Evolutionary conservation across 1,140 invertebrate species (phyloP).

Genomic region (Saccostrea glomerata): DNA sequence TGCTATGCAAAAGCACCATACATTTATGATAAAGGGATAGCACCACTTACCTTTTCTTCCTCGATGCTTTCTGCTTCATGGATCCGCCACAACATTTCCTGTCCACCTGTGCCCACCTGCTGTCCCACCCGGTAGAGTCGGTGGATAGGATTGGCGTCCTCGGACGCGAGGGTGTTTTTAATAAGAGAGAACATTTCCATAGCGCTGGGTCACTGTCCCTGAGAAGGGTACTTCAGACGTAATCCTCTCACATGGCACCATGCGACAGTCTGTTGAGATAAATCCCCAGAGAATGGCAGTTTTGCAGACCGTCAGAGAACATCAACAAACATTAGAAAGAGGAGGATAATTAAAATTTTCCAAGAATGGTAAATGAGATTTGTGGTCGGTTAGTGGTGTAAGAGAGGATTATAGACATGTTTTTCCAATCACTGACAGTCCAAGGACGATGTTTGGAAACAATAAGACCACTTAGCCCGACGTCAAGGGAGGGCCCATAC

Average conservation of each 20-base stretch:
- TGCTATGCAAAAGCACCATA: no score
- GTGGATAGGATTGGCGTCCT: conserved; percentile 91
- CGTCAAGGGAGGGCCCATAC: not conserved
- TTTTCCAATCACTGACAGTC: conserved; percentile 12
- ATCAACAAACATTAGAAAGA: not conserved
- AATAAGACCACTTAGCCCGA: not conserved
- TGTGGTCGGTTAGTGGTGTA: not conserved
- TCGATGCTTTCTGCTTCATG: conserved; percentile 93
- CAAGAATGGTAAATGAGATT: conserved; percentile 33
- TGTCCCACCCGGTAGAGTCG: conserved; percentile 94
- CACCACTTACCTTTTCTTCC: conserved; percentile 90
- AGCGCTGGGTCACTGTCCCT: conserved; percentile 55
- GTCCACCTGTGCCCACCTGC: conserved; percentile 91
- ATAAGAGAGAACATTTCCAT: conserved; percentile 80
- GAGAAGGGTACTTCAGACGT: not conserved
- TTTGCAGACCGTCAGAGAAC: not conserved
- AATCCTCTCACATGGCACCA: conserved; percentile 8
- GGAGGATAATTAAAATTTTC: conserved; percentile 6
- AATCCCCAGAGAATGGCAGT: conserved; percentile 39
- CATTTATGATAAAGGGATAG: not conserved
- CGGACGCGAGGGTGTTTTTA: conserved; percentile 76
- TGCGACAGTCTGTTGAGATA: not conserved
- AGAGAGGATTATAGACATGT: not conserved
- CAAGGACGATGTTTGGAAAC: not conserved
- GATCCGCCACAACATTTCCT: conserved; percentile 94